Conservation (phyloP, 2,113 vertebrate species). For the Pionites leucogaster region DNA sequence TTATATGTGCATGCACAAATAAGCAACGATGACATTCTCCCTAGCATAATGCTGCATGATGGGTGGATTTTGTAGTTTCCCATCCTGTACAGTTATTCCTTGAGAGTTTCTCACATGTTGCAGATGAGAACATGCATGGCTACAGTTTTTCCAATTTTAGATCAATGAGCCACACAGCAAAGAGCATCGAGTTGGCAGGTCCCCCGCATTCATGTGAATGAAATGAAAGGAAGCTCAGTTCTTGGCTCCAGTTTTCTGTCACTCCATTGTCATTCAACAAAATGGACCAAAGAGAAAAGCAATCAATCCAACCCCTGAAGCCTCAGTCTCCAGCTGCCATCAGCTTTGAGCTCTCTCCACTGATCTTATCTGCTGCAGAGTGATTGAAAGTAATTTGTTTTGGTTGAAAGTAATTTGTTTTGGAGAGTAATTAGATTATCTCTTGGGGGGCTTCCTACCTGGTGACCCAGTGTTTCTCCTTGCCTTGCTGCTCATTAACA, state of each 20-base stretch:
- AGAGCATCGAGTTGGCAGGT: neutral
- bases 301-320: conserved; percentile 51
- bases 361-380: conserved; percentile 65
- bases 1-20: neutral
- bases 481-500: conserved; percentile 66
- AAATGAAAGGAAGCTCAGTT: conserved; percentile 53
- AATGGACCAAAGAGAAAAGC: conserved; percentile 41
- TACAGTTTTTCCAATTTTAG: neutral
- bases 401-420: conserved; percentile 77
- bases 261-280: conserved; percentile 68
- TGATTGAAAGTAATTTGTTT: conserved; percentile 77
- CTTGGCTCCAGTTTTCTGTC: conserved; percentile 68
- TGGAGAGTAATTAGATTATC: conserved; percentile 70
- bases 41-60: neutral
- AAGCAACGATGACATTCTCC: neutral
- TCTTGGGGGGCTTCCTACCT: conserved; percentile 69
- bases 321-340: conserved; percentile 58
- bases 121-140: neutral
- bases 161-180: conserved; percentile 13
- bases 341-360: conserved; percentile 37
- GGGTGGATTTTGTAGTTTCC: neutral
- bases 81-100: neutral
- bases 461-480: conserved; percentile 63
- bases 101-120: neutral
- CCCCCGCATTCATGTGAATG: neutral